Evolutionary conservation across 2,888 invertebrate genomes (phyloP).

Genomic region (Oegoconia quadripuncta): DNA sequence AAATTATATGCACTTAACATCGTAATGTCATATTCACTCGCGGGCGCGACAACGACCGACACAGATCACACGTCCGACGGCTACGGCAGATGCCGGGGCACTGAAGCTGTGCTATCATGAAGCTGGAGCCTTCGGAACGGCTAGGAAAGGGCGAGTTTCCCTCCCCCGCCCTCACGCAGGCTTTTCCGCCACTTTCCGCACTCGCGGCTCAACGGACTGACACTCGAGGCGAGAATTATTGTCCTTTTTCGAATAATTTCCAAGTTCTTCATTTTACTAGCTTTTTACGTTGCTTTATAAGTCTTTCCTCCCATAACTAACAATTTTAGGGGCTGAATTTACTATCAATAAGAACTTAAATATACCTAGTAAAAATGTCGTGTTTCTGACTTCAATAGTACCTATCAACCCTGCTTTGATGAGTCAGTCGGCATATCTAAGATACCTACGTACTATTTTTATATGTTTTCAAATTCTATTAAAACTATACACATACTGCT

Average conservation of each 20-base stretch:
- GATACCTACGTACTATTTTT: too few relatives aligned
- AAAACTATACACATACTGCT: too few relatives aligned
- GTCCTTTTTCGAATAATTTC: not conserved
- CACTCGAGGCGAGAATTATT: slow-evolving; percentile 28
- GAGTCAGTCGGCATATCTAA: too few relatives aligned
- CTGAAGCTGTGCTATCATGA: slow-evolving; percentile 39
- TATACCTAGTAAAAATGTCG: too few relatives aligned
- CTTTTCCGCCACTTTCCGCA: slow-evolving; percentile 31
- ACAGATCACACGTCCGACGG: slow-evolving; percentile 37
- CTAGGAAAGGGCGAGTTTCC: slow-evolving; percentile 34
- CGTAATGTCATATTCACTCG: slow-evolving; percentile 52
- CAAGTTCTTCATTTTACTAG: not conserved
- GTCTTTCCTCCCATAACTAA: too few relatives aligned
- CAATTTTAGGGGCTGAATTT: too few relatives aligned
- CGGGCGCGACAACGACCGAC: slow-evolving; percentile 33
- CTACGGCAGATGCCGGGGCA: slow-evolving; percentile 61
- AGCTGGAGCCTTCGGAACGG: slow-evolving; percentile 18
- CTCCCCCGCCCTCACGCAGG: slow-evolving; percentile 27
- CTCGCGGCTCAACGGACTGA: slow-evolving; percentile 28
- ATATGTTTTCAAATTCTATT: too few relatives aligned
- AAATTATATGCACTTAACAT: slow-evolving; percentile 52
- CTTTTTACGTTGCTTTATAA: not conserved
- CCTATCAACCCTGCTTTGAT: too few relatives aligned
- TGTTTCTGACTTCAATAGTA: too few relatives aligned
- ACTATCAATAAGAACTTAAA: too few relatives aligned